Percentiles rank a stretch among this genome's conserved stretches.
These are phyloP conservation scores for Atta texana DNA, from an alignment of 1,140 invertebrate genomes.

Conservation along the genomic window DNA sequence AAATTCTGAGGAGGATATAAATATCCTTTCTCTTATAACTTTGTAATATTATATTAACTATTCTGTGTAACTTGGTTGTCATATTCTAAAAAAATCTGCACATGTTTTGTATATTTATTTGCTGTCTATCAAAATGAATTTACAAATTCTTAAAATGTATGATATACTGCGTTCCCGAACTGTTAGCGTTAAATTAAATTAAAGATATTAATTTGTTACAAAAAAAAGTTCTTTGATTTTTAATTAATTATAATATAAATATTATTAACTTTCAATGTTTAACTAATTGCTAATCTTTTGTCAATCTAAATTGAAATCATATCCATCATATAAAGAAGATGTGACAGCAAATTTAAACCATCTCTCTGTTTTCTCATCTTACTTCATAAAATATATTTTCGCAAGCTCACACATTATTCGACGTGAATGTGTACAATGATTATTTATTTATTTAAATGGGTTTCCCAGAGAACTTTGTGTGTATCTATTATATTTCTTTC, in stretches of 20 bases:
- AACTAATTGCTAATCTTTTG: neutral
- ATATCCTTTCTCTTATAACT: neutral
- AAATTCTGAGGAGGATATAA: neutral
- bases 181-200: neutral
- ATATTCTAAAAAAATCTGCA: neutral
- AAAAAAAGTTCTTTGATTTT: neutral
- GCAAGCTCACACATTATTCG: neutral
- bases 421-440: neutral
- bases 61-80: neutral
- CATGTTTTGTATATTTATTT: constrained; percentile 1
- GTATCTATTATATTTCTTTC: neutral
- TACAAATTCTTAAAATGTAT: neutral
- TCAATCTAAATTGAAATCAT: neutral
- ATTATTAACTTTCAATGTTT: neutral
- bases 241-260: neutral
- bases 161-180: too few species aligned
- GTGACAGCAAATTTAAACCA: neutral
- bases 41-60: neutral
- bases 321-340: neutral
- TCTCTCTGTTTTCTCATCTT: neutral
- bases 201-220: too few species aligned
- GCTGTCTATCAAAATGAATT: neutral
- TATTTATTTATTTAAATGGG: constrained; percentile 26
- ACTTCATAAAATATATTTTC: constrained; percentile 5
- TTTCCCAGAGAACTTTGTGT: neutral